phyloP scores from a whole-genome alignment of 30 jellyfish, hydroid and myxozoan species.

The Rhopilema esculentum region DNA sequence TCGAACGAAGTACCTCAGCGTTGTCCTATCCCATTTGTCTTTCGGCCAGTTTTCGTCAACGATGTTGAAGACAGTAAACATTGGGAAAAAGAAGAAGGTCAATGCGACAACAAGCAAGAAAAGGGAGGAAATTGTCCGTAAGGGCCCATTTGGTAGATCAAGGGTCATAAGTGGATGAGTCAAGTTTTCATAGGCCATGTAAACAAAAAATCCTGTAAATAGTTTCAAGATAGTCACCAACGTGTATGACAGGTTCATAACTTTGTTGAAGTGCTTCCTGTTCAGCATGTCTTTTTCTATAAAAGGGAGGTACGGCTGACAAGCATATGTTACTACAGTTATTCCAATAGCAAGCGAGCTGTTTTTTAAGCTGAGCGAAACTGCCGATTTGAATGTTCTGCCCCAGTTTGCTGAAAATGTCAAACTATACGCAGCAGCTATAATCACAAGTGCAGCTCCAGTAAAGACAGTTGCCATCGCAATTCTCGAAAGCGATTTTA shows the following conservation, averaged over 20 bases:
- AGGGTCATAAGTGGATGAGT: constrained; percentile 79
- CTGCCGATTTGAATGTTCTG: constrained; percentile 33
- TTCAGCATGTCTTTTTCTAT: constrained; percentile 80
- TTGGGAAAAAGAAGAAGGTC: constrained; percentile 79
- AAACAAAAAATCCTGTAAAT: constrained; percentile 77
- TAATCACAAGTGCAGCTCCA: constrained; percentile 15
- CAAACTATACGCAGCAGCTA: constrained; percentile 54
- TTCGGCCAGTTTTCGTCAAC: constrained; percentile 79
- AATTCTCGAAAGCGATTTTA: constrained; percentile 52
- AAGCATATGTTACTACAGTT: constrained; percentile 77
- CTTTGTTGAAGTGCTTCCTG: constrained; percentile 47
- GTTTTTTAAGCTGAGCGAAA: constrained; percentile 10
- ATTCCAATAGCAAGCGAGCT: constrained; percentile 74
- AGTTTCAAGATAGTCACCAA: constrained; percentile 69
- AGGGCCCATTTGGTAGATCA: constrained; percentile 77
- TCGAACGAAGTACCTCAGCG: constrained; percentile 40
- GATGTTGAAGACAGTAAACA: constrained; percentile 83
- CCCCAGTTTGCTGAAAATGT: constrained; percentile 38
- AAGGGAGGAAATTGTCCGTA: constrained; percentile 48
- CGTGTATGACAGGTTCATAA: constrained; percentile 71
- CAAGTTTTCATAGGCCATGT: constrained; percentile 66
- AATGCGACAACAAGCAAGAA: constrained; percentile 72
- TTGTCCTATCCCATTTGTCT: not conserved
- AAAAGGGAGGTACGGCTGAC: constrained; percentile 85
- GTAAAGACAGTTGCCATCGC: constrained; percentile 53